Evolutionary conservation across 2,888 invertebrate genomes (phyloP), one percentile per base, ranked within the genome.

Genomic region (Incurvaria masculella): DNA sequence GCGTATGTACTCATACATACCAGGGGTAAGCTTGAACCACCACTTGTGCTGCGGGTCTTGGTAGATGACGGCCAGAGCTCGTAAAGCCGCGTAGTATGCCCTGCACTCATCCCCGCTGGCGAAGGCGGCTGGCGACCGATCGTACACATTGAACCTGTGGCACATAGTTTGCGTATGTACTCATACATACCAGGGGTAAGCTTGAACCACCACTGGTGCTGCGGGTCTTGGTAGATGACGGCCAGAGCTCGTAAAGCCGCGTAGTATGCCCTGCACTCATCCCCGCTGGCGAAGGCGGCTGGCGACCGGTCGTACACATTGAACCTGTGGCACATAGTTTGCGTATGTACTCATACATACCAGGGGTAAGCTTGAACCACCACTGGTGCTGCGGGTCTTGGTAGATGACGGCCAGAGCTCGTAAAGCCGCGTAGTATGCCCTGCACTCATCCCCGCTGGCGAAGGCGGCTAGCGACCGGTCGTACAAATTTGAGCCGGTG

Each of bases 241-340:
- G 81, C 69, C 44, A 84, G 68, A 50, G 66, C 66, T 21, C 76
- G 73, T 44, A 86, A 65, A 33, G 84, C 80, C n/a, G 71, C 66
- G 60, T 90, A 90, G 62, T 86, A 88, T 14, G 70, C 61, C 17
- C 67, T n/a, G 59, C 87, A 80, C 45, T 82, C 68, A 4, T 72
- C 61, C 19, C 67, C 59, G 38, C 72, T 78, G 0, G 80, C 62
- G 27, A 84, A 75, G 2, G 81, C 80, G 61, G 88, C 71, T 1
- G 85, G 73, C 1, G 87, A 81, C 2, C 91, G 82, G 63, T 92
- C 91, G 61, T 88, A 87, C 1, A 86, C 80, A 62, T 91, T 91
- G 63, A 84, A 89, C 56, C 87, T 84, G 60, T 26, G 56, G 18
- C n/a, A n/a, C n/a, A n/a, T n/a, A n/a, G n/a, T n/a, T n/a, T n/a